Base-by-base conservation (phyloP, 2,888 invertebrate species). In the Meiosimyza platycephala region DNA sequence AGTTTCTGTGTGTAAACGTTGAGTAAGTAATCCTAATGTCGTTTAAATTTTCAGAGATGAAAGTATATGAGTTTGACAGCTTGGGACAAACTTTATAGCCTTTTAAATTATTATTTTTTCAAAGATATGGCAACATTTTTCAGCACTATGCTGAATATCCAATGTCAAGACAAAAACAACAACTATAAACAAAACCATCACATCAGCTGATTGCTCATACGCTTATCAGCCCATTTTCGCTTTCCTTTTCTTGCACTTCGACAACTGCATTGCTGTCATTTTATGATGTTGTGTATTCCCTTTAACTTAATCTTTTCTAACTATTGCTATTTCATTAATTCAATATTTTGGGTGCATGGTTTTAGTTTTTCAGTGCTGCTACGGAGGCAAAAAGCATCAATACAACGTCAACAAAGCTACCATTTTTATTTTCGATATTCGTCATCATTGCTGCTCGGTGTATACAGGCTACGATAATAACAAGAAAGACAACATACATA, bases 371-470 rank as follows among this genome's bases (percentile, higher is more conserved):
- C 28, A 28, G 28, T 28, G 28, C 28, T 28, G 28, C 28, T 28
- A 28, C 28, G 28, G 9, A 16, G 28, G 62, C 6, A 33, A 11
- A 40, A 48, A n/a, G 3, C 47, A 47, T 18, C 18, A 9, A 40
- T 28, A 63, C 63, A 40, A 18, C 47, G 47, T n/a, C n/a, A 40
- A 18, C 47, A 33, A 47, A 15, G 47, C 63, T 16, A 18, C 63
- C 63, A 63, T 63, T 63, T 63, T 63, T 63, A 18, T 63, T 63
- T 63, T 63, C 63, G 18, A 47, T 47, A 47, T 63, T 47, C 63
- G 63, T 63, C 63, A 63, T 63, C 40, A 40, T 9, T 33, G 62
- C 62, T 62, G 62, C 40, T 22, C 22, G 22, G 28, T 28, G 28
- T 28, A 28, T 28, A 28, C 28, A 28, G 28, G 40, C 40, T 40